Conservation (phyloP, 2,888 invertebrate genomes). For the Plemyria rubiginata region DNA sequence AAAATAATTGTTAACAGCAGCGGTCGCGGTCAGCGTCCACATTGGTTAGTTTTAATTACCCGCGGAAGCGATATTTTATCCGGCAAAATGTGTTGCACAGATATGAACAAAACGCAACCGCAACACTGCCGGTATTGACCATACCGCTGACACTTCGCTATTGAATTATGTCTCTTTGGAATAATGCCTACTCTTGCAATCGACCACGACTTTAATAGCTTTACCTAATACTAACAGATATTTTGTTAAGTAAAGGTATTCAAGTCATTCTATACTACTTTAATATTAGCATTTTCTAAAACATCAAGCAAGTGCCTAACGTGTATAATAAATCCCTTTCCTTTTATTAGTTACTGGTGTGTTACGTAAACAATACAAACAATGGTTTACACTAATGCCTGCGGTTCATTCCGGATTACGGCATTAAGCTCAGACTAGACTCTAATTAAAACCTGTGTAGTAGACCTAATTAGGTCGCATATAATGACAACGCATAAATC, state of each 20-base stretch:
- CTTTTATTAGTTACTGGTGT: conserved; percentile 17
- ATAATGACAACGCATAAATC: conserved; percentile 81
- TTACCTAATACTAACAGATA: neutral
- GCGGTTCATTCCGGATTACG: conserved; percentile 53
- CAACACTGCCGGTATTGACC: conserved; percentile 48
- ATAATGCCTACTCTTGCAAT: conserved; percentile 11
- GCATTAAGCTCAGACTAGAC: conserved; percentile 54
- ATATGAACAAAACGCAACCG: conserved; percentile 60
- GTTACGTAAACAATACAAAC: conserved; percentile 38
- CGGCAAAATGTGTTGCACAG: conserved; percentile 61
- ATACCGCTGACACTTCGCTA: conserved; percentile 46
- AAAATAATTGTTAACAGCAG: conserved; percentile 67
- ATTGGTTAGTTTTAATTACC: conserved; percentile 74
- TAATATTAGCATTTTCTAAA: neutral
- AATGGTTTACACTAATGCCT: conserved; percentile 34
- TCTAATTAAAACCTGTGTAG: conserved; percentile 76
- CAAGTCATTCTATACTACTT: too few relatives aligned
- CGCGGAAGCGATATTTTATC: conserved; percentile 71
- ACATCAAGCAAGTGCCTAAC: neutral
- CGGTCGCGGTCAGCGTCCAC: conserved; percentile 53
- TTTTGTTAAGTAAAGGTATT: too few relatives aligned
- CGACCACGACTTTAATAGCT: conserved; percentile 4
- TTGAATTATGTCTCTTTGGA: conserved; percentile 38
- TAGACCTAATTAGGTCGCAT: conserved; percentile 73
- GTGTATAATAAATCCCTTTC: conserved; percentile 10